Evolutionary conservation across 2,797 vertebrate species (phyloP), one percentile per base, ranked within the genome.

Genomic region (Eulemur rubriventer): DNA sequence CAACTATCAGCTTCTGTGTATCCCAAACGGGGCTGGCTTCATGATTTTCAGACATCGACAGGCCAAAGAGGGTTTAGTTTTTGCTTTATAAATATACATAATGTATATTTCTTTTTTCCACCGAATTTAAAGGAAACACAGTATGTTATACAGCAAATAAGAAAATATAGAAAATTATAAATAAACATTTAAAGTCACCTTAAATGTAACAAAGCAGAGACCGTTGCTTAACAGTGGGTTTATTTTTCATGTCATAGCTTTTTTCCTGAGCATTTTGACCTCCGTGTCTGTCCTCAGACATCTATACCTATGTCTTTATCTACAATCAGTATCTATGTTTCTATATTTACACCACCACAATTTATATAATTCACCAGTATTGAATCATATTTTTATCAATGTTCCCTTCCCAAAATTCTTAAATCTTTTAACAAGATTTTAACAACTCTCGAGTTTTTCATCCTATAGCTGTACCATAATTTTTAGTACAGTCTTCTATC

Each of bases 261-360:
- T 4, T 18, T 30, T 13, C 28, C 28, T 2, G 24, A 30, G 12
- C 5, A 33, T 43, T 20, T 13, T 26, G 28, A 0, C 6, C 17
- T 12, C 41, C 20, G 0, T 2, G 17, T 4, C 55, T 10, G n/a
- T 24, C 2, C 0, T 13, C n/a, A 10, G 33, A 26, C 18, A 18
- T 6, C 13, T 11, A 2, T 13, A 5, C 41, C 20, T 6, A 0
- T 26, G 10, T 41, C 43, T 8, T 30, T 2, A 20, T 33, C 24
- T 10, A 1, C 10, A n/a, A 18, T 38, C 88, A 35, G 24, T 11
- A 13, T 16, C 69, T 59, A 0, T 28, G 20, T 79, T 30, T 70
- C 52, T 61, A 0, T 43, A 33, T 22, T 50, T 24, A 12, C 6
- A 22, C 28, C 7, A 20, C n/a, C 17, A 4, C 18, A 6, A 28